A percentile compares a stretch with the other conserved stretches of the same genome.
Conservation (phyloP, 2,113 vertebrate species). For the Oncorhynchus tshawytscha region DNA sequence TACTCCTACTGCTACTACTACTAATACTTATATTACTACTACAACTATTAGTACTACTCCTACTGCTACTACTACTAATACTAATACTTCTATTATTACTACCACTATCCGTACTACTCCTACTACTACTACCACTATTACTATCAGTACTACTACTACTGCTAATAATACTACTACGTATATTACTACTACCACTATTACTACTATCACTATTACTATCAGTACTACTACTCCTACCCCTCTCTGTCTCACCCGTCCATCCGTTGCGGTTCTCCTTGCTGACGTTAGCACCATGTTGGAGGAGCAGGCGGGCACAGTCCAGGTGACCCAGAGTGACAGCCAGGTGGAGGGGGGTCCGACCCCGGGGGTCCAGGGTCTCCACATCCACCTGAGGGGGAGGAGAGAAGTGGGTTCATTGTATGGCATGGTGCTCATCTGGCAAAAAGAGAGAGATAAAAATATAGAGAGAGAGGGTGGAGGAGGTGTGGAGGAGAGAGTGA, state of each 20-base stretch:
- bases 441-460: too few relatives aligned
- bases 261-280: slow-evolving; percentile 94
- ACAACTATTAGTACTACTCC: too few relatives aligned
- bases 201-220: background rate
- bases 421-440: background rate
- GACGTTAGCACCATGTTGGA: slow-evolving; percentile 88
- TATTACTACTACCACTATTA: background rate
- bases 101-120: too few relatives aligned
- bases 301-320: slow-evolving; percentile 87
- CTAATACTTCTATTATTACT: too few relatives aligned
- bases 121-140: too few relatives aligned
- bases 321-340: slow-evolving; percentile 91
- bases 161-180: too few relatives aligned
- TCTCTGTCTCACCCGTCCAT: slow-evolving; percentile 86
- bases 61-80: too few relatives aligned
- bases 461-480: background rate
- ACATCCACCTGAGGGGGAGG: slow-evolving; percentile 77
- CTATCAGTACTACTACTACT: too few relatives aligned
- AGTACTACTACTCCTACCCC: background rate
- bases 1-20: rapidly evolving
- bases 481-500: slow-evolving; percentile 21
- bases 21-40: too few relatives aligned
- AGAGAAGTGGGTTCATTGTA: background rate
- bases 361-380: slow-evolving; percentile 89
- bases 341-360: slow-evolving; percentile 92